Conservation (phyloP, 2,797 vertebrate species). For the Pipistrellus pygmaeus region DNA sequence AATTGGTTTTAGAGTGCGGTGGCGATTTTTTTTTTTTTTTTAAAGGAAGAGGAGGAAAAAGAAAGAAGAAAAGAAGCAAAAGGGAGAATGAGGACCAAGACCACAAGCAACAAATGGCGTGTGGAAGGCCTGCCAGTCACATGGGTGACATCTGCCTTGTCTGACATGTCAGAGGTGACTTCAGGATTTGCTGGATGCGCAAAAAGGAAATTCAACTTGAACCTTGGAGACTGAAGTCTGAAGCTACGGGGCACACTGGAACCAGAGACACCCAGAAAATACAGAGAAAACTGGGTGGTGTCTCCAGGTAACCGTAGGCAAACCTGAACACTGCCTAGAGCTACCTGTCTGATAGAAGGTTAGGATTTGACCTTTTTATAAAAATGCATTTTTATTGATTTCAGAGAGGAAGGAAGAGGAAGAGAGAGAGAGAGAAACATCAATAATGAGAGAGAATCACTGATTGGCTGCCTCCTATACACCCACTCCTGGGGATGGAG, state of each 20-base stretch:
- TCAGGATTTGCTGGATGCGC: slow-evolving; percentile 68
- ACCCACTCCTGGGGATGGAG: too few relatives aligned
- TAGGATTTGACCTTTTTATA: too few relatives aligned
- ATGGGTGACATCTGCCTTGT: slow-evolving; percentile 79
- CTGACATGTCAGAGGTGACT: slow-evolving; percentile 82
- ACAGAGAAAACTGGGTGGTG: neutral
- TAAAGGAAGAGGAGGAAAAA: neutral
- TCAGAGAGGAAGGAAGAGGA: too few relatives aligned
- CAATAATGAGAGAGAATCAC: too few relatives aligned
- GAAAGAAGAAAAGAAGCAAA: slow-evolving; percentile 29
- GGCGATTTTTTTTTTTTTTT: slow-evolving; percentile 69
- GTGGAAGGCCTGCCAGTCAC: slow-evolving; percentile 66
- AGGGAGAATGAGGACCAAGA: slow-evolving; percentile 60
- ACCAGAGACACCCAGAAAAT: neutral
- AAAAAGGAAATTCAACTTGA: slow-evolving; percentile 55
- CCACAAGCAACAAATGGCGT: slow-evolving; percentile 70
- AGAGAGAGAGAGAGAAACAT: too few relatives aligned
- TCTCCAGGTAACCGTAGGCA: neutral
- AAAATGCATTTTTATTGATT: too few relatives aligned
- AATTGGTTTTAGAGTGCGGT: slow-evolving; percentile 75
- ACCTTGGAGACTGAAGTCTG: slow-evolving; percentile 59
- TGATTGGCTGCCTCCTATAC: too few relatives aligned
- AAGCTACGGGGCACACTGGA: neutral
- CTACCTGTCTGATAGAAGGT: too few relatives aligned
- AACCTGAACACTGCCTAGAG: neutral